Conservation (phyloP, 2,113 vertebrate genomes). For the Mus spicilegus region DNA sequence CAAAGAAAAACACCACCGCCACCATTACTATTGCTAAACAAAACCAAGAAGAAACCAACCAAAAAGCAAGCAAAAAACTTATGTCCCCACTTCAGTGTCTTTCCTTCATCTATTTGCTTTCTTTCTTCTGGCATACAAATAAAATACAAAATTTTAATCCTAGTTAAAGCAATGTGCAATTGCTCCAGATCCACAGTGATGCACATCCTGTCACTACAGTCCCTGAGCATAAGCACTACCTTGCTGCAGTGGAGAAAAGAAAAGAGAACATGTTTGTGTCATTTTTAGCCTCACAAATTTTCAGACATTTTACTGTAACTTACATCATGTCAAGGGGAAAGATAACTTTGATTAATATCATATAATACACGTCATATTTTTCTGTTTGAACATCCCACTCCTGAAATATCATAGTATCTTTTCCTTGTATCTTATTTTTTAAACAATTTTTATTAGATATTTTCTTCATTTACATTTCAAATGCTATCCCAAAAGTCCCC, state of each 20-base stretch:
- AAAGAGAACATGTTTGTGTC: neutral
- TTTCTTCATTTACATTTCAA: too few species aligned
- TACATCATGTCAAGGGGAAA: neutral
- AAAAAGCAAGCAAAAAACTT: neutral
- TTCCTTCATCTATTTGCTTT: neutral
- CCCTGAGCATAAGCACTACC: slow-evolving; percentile 21
- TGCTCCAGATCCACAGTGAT: slow-evolving; percentile 70
- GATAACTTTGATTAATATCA: slow-evolving; percentile 51
- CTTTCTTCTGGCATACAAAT: slow-evolving; percentile 11
- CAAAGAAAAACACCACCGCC: neutral
- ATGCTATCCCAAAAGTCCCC: too few species aligned
- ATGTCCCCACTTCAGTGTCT: neutral
- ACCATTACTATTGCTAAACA: neutral
- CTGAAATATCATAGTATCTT: neutral
- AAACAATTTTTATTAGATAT: too few species aligned
- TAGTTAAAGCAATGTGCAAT: slow-evolving; percentile 71
- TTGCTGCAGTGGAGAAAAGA: slow-evolving; percentile 37
- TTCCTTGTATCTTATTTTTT: neutral
- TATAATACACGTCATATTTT: slow-evolving; percentile 40
- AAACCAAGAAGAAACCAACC: neutral
- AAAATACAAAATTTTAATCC: slow-evolving; percentile 56
- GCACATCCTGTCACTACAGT: neutral
- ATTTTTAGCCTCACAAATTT: slow-evolving; percentile 54
- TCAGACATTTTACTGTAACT: neutral
- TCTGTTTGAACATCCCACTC: neutral